Evolutionary conservation across 2,888 invertebrate species (phyloP).

Genomic region (Magallana nippona): DNA sequence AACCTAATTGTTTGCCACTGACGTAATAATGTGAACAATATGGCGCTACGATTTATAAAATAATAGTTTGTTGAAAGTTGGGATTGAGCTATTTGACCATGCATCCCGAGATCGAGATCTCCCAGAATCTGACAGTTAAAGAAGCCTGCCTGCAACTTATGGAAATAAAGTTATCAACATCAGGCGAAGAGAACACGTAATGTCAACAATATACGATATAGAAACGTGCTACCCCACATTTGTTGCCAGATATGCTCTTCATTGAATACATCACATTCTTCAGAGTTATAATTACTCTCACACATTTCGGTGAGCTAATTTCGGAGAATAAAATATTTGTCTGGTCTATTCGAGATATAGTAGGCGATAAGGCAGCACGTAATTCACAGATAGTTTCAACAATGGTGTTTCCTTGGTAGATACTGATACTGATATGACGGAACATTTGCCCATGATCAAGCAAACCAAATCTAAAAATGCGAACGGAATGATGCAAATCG

Average conservation of each 20-base stretch:
- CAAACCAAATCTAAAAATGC: background rate
- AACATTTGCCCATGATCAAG: conserved; percentile 31
- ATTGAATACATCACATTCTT: conserved; percentile 30
- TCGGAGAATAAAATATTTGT: conserved; percentile 34
- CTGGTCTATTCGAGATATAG: conserved; percentile 29
- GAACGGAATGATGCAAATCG: background rate
- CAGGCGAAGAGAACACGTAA: conserved; percentile 12
- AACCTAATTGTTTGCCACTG: no score
- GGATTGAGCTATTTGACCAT: conserved; percentile 11
- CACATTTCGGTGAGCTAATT: conserved; percentile 34
- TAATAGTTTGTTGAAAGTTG: background rate
- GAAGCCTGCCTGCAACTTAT: conserved; percentile 5
- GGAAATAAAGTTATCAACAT: conserved; percentile 23
- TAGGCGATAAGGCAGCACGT: conserved; percentile 30
- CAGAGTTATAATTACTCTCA: conserved; percentile 20
- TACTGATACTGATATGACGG: background rate
- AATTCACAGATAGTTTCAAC: conserved; percentile 33
- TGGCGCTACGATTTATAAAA: background rate
- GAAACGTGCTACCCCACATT: conserved; percentile 25
- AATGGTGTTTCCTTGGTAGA: conserved; percentile 25
- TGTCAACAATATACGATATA: conserved; percentile 31
- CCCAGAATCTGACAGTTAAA: conserved; percentile 21
- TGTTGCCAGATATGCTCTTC: conserved; percentile 8
- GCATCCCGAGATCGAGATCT: background rate
- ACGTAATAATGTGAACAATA: background rate